Base-by-base conservation (phyloP, 2,797 vertebrate genomes). In the Sylvilagus floridanus region DNA sequence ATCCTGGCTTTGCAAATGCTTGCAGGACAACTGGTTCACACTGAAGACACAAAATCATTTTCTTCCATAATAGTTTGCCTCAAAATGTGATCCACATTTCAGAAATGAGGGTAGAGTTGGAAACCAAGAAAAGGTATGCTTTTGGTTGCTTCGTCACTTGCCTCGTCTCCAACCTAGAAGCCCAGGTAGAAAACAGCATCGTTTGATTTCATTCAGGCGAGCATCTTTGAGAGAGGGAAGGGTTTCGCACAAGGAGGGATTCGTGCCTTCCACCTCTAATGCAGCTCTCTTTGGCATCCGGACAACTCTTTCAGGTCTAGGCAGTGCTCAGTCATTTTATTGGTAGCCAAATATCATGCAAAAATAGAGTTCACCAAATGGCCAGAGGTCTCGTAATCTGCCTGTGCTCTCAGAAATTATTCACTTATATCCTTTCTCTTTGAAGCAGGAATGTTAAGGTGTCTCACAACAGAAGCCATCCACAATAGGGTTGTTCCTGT, bases 81-180 rank as follows among this genome's bases (percentile, higher is more conserved):
- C 54, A 76, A 30, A 79, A 50, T 85, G 50, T 83, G 37, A 65
- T 84, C 73, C 8, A 91, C 84, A n/a, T 69, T 94, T 93, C 90
- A 78, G 82, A 95, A 92, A 90, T 57, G 0, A 0, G 19, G 11
- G 16, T 35, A 73, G 28, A 50, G n/a, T 79, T 68, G 65, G 68
- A 91, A 93, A 81, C 68, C 69, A 47, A 76, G 24, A 10, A 30
- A 88, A 4, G 54, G 54, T 3, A 86, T 76, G n/a, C 72, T 65
- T 62, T 50, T 65, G 1, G 8, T 82, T 88, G 32, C 47, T 84
- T 86, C 66, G 77, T n/a, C 77, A 0, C 69, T 65, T 93, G 72
- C 68, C 50, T 50, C 1, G 0, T 73, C 14, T 35, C 68, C 26
- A 37, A 68, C 4, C 7, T 22, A 78, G 52, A 83, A 79, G 26